Conservation (phyloP, 2,888 invertebrate species). For the Drosophila emarginata region DNA sequence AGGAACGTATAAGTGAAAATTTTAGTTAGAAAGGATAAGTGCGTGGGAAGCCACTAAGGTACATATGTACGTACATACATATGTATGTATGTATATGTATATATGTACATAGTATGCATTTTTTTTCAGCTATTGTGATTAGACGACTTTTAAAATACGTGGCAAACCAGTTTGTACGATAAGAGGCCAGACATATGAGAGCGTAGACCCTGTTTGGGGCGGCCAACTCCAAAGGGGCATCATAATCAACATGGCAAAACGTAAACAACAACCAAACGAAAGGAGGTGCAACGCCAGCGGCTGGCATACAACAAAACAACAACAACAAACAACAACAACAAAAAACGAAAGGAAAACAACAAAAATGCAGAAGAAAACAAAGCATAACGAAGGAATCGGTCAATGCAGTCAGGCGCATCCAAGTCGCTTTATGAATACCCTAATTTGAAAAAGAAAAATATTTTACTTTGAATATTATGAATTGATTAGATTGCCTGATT, state of each 20-base stretch:
- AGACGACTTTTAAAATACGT: neutral
- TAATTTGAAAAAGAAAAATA: neutral
- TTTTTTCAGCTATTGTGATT: slow-evolving; percentile 3
- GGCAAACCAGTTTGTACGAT: slow-evolving; percentile 47
- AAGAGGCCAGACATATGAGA: slow-evolving; percentile 44
- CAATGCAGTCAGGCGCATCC: neutral
- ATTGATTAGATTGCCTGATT: too few species aligned
- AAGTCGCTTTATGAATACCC: neutral
- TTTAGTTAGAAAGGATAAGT: slow-evolving; percentile 2
- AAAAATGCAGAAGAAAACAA: slow-evolving; percentile 32
- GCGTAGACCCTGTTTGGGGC: slow-evolving; percentile 28
- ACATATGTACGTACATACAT: too few species aligned
- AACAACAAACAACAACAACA: slow-evolving; percentile 17
- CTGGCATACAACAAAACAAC: slow-evolving; percentile 10
- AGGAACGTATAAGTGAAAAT: neutral
- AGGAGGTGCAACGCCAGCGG: slow-evolving; percentile 20
- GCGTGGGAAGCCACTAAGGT: slow-evolving; percentile 19
- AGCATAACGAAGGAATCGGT: slow-evolving; percentile 41
- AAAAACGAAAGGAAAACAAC: slow-evolving; percentile 26
- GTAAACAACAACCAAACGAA: slow-evolving; percentile 59
- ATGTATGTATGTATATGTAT: too few species aligned
- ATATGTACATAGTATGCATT: too few species aligned
- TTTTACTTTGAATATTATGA: too few species aligned
- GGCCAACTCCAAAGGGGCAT: slow-evolving; percentile 59
- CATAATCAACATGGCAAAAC: slow-evolving; percentile 43